Conservation (phyloP, 2,113 vertebrate genomes). For the Coptodon rendalli region DNA sequence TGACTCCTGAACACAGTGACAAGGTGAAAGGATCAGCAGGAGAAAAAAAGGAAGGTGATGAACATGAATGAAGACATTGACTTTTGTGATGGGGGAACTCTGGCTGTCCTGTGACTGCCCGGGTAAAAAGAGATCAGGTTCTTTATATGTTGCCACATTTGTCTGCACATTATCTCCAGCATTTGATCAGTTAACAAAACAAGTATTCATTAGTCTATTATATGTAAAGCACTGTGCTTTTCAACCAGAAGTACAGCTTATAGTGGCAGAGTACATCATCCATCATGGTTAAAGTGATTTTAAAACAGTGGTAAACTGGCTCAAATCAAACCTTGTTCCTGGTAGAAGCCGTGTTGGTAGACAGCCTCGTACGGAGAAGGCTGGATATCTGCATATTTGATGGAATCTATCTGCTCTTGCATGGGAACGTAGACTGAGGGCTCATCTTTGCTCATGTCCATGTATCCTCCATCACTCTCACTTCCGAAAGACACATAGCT, state of each 20-base stretch:
- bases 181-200: not conserved
- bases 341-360: conserved; percentile 86
- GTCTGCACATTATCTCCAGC: not conserved
- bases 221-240: not conserved
- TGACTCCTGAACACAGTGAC: conserved; percentile 67
- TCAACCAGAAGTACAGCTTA: not conserved
- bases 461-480: conserved; percentile 93
- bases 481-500: conserved; percentile 85
- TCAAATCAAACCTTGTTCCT: conserved; percentile 69
- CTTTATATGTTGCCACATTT: not conserved
- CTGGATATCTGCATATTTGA: conserved; percentile 93
- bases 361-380: conserved; percentile 84
- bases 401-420: conserved; percentile 84
- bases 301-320: not conserved
- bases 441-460: conserved; percentile 98
- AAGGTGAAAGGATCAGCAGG: not conserved
- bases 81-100: not conserved
- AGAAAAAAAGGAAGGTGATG: not conserved
- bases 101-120: conserved; percentile 21
- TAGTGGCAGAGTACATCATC: not conserved
- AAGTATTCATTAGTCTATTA: not conserved
- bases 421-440: conserved; percentile 88
- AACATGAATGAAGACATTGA: not conserved
- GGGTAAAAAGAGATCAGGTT: not conserved
- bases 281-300: not conserved